A percentile compares a stretch with the other conserved stretches of the same genome.
Evolutionary conservation across 2,113 vertebrate genomes (phyloP).

Genomic region (Callionymus lyra): DNA sequence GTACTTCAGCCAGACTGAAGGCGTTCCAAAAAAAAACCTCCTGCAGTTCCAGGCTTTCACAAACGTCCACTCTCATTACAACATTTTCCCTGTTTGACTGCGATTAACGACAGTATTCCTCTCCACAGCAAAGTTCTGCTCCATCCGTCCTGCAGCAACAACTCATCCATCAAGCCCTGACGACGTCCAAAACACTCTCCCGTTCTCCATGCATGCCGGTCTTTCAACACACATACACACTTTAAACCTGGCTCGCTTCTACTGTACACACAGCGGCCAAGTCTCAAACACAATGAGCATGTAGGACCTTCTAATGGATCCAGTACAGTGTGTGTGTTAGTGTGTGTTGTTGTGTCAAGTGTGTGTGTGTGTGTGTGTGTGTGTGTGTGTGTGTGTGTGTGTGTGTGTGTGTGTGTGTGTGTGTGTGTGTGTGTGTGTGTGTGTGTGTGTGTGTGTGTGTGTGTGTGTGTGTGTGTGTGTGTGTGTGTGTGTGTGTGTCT

Average conservation of each 20-base stretch:
- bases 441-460: constrained; percentile 6
- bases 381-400: too few relatives aligned
- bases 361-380: constrained; percentile 16
- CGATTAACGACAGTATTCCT: constrained; percentile 4
- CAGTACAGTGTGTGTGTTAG: constrained; percentile 17
- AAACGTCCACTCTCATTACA: not conserved
- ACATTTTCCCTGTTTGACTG: constrained; percentile 7
- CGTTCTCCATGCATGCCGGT: constrained; percentile 22
- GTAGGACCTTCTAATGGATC: constrained; percentile 50
- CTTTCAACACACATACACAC: constrained; percentile 16
- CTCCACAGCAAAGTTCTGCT: constrained; percentile 3
- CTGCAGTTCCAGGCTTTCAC: not conserved
- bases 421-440: constrained; percentile 3
- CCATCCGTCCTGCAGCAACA: constrained; percentile 2
- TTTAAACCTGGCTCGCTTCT: constrained; percentile 35
- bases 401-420: not conserved
- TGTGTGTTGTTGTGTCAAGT: constrained; percentile 12
- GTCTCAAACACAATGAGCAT: constrained; percentile 30
- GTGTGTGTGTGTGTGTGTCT: too few relatives aligned
- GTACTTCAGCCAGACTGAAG: too few relatives aligned
- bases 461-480: too few relatives aligned
- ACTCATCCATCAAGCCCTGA: constrained; percentile 3
- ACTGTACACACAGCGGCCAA: constrained; percentile 41
- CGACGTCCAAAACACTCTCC: constrained; percentile 15
- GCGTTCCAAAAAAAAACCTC: too few relatives aligned